A percentile compares a stretch with the other conserved stretches of the same genome.
Evolutionary conservation across 92 coral and sea anemone genomes (phyloP).

Genomic region (Chrysogorgia sp.): DNA sequence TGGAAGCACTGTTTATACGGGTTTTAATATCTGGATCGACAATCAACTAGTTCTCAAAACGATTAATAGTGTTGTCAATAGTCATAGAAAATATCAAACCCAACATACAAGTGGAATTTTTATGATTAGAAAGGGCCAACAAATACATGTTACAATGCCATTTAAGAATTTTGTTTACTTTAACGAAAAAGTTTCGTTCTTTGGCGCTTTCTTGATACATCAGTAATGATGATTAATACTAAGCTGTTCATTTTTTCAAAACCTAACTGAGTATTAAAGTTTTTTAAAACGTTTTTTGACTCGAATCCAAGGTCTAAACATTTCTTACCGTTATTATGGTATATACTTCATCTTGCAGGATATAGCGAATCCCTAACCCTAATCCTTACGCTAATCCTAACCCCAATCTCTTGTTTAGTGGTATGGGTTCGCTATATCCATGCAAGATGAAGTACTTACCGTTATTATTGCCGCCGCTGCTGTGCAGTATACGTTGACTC

Average conservation of each 20-base stretch:
- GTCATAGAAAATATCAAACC: conserved; percentile 56
- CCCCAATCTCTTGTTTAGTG: no score
- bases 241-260: not conserved
- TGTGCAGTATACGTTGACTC: no score
- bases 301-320: no score
- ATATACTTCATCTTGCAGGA: no score
- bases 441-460: no score
- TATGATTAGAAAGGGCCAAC: conserved; percentile 53
- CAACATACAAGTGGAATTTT: conserved; percentile 76
- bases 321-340: no score
- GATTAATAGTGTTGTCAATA: conserved; percentile 48
- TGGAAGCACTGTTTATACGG: conserved; percentile 55
- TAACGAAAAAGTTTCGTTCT: conserved; percentile 58
- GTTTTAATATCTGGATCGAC: conserved; percentile 72
- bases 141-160: conserved; percentile 51
- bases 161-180: conserved; percentile 29
- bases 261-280: not conserved
- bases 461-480: no score
- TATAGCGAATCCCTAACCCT: no score
- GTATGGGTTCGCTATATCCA: no score
- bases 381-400: no score
- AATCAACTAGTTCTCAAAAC: conserved; percentile 73
- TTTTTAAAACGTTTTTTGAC: not conserved
- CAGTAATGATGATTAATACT: not conserved
- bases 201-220: conserved; percentile 73